phyloP scores from a whole-genome alignment of 2,888 invertebrate species.

The Drosophila sordidula region DNA sequence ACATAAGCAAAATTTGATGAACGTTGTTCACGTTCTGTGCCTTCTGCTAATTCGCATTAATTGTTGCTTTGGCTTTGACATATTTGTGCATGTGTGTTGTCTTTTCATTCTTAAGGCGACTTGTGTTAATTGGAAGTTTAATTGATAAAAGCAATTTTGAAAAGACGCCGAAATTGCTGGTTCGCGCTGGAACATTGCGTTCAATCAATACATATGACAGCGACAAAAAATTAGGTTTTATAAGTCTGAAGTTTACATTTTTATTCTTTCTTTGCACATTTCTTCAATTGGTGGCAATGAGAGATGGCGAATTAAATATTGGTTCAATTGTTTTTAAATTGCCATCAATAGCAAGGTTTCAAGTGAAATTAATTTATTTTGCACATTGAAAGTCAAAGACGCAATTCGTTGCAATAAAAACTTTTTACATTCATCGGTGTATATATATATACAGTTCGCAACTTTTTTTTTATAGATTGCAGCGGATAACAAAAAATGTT shows the following conservation, averaged over 20 bases:
- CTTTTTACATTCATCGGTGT: conserved; percentile 13
- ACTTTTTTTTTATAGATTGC: conserved; percentile 23
- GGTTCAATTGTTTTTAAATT: conserved; percentile 79
- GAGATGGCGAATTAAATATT: conserved; percentile 59
- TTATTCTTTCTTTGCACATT: conserved; percentile 47
- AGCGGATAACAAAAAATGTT: conserved; percentile 2
- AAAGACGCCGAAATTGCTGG: conserved; percentile 40
- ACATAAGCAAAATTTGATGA: not conserved
- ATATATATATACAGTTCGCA: conserved; percentile 22
- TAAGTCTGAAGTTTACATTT: conserved; percentile 18
- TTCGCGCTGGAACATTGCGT: conserved; percentile 21
- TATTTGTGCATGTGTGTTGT: conserved; percentile 10
- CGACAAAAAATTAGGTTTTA: conserved; percentile 11
- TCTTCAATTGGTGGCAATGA: conserved; percentile 67
- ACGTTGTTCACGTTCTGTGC: not conserved
- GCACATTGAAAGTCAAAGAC: conserved; percentile 74
- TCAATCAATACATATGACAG: conserved; percentile 40
- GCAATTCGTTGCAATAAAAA: conserved; percentile 65
- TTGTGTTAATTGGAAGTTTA: conserved; percentile 58
- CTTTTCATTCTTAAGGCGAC: conserved; percentile 48
- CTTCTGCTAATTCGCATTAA: conserved; percentile 40
- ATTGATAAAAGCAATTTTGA: conserved; percentile 60
- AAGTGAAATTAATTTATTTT: conserved; percentile 79
- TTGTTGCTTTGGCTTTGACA: conserved; percentile 37
- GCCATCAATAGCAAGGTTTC: conserved; percentile 75